Base-by-base conservation (phyloP, 37 sponge, comb jelly and placozoan species). In the Amphimedon queenslandica region DNA sequence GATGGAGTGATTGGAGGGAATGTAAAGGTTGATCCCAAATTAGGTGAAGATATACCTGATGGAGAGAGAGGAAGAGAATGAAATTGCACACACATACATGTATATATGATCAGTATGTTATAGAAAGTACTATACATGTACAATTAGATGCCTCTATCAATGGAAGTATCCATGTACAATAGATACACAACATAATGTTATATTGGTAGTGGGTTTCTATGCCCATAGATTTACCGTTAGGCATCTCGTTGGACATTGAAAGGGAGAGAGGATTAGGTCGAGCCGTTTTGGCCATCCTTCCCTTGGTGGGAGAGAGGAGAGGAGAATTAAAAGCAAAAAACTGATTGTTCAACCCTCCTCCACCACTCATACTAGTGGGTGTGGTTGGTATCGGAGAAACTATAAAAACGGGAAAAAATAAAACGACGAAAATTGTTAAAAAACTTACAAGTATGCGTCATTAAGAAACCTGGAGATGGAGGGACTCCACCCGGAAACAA, bases 331-430 rank as follows among this genome's bases (percentile, higher is more conserved):
- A 60, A n/a, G 8, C 21, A n/a, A 60, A 60, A 6, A n/a, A n/a
- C n/a, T n/a, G n/a, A n/a, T n/a, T n/a, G n/a, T n/a, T n/a, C n/a
- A n/a, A n/a, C 8, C 51, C 51, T 18, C 13, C 13, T 47, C 51
- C 51, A 18, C 51, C 51, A n/a, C 53, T 13, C 8, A 67, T 31
- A 35, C 76, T 68, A 71, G 77, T 83, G 0, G 84, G 84, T 39
- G 84, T 76, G 55, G 40, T 36, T n/a, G 84, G 84, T 34, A 83
- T 71, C 28, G 84, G 84, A 28, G 84, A 83, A 37, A 70, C 84
- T 83, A 65, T 27, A 28, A 23, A 24, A 60, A 37, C 24, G 30
- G n/a, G n/a, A 60, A 4, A 34, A 41, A 18, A 38, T 23, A 5
- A 66, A 60, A 60, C 8, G 24, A 60, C 23, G 5, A n/a, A 60